Evolutionary conservation across 37 sponge, comb jelly and placozoan species (phyloP).

Genomic region (Oopsacas minuta): DNA sequence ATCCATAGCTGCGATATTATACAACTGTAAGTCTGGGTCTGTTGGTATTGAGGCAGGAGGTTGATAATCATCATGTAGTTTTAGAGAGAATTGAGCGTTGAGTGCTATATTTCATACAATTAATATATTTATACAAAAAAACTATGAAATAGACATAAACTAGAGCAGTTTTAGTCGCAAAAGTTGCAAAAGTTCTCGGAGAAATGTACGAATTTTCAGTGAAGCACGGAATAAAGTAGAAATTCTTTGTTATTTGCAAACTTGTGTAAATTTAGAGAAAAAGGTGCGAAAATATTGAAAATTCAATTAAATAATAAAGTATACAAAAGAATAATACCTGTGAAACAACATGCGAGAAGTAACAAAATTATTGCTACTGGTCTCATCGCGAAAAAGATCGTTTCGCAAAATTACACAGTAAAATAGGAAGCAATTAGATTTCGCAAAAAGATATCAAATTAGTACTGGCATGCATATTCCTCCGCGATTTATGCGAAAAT

Average conservation of each 20-base stretch:
- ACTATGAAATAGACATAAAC: background rate
- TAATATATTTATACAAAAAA: background rate
- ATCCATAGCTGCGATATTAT: slow-evolving; percentile 33
- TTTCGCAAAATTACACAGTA: background rate
- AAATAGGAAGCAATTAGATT: background rate
- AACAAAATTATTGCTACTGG: background rate
- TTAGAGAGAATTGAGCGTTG: background rate
- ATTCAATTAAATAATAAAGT: background rate
- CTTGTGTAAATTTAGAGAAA: background rate
- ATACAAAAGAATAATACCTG: background rate
- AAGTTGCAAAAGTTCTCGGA: no score
- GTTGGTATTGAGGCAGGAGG: slow-evolving; percentile 32
- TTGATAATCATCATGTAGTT: slow-evolving; percentile 25
- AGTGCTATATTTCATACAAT: background rate
- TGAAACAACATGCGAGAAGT: background rate
- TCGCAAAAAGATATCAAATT: background rate
- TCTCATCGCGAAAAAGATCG: background rate
- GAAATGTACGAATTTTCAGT: no score
- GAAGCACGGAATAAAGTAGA: no score
- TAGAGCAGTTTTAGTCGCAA: no score
- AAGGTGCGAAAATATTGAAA: background rate
- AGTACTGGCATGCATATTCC: background rate
- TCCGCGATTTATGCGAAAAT: background rate
- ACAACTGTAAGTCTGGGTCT: slow-evolving; percentile 26
- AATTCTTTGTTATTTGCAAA: no score